These are phyloP conservation scores for Meandrusa payeni DNA, from an alignment of 2,888 invertebrate genomes.

Conservation along the genomic window DNA sequence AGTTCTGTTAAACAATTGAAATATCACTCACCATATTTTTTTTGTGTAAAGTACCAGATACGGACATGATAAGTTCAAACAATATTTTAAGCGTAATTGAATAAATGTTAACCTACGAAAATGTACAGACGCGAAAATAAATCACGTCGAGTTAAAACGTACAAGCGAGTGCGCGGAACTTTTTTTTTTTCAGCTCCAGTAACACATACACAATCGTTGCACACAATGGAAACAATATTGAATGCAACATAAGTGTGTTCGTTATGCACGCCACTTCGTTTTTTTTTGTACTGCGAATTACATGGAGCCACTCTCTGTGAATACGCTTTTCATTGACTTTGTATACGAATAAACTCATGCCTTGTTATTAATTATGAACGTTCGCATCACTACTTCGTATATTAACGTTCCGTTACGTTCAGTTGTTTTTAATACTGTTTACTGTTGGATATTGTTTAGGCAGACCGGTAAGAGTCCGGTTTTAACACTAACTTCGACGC, in stretches of 20 bases:
- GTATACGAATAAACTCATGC: constrained; percentile 21
- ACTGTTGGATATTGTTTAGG: no score
- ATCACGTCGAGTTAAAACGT: constrained; percentile 18
- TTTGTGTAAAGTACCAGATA: no score
- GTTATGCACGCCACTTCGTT: constrained; percentile 38
- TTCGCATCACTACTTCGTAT: constrained; percentile 17
- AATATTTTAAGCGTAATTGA: constrained; percentile 14
- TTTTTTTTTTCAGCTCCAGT: constrained; percentile 25
- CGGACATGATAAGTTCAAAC: neutral
- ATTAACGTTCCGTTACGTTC: constrained; percentile 11
- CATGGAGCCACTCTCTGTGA: constrained; percentile 19
- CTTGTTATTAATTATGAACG: constrained; percentile 20
- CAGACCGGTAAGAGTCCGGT: no score
- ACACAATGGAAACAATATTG: constrained; percentile 31
- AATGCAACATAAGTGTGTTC: constrained; percentile 52
- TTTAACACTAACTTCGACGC: no score
- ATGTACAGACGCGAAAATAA: constrained; percentile 10
- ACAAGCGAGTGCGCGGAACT: constrained; percentile 17
- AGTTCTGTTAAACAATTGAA: no score
- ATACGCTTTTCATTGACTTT: constrained; percentile 23
- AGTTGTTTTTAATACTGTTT: no score
- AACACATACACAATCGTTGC: constrained; percentile 22
- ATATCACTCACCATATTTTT: no score
- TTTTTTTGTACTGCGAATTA: constrained; percentile 26
- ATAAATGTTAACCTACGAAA: constrained; percentile 12